Percentiles rank a stretch among this genome's conserved stretches.
Evolutionary conservation across 2,113 vertebrate species (phyloP).

Genomic region (Actenoides lindsayi): DNA sequence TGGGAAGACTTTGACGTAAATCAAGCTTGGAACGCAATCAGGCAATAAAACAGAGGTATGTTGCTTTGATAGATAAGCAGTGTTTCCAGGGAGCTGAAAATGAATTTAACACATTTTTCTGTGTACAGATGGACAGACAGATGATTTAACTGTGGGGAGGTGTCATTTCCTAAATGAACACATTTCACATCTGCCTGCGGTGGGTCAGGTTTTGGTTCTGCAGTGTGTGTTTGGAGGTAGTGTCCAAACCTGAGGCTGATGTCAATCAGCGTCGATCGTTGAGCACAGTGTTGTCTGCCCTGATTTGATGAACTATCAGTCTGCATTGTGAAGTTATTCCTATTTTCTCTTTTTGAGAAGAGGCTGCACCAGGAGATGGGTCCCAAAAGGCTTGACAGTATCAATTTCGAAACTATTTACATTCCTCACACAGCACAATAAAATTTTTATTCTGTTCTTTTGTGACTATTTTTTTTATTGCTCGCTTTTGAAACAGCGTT

Average conservation of each 20-base stretch:
- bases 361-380: neutral
- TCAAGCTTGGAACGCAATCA: neutral
- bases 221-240: neutral
- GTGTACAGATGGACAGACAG: neutral
- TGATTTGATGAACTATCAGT: neutral
- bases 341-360: neutral
- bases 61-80: neutral
- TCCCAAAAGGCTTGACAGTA: slow-evolving; percentile 3
- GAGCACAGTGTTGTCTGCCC: neutral
- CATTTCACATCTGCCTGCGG: neutral
- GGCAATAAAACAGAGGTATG: neutral
- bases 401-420: slow-evolving; percentile 65
- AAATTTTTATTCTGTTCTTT: slow-evolving; percentile 68
- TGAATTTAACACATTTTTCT: neutral
- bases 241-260: neutral
- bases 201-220: neutral
- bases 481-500: slow-evolving; percentile 63
- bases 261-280: neutral
- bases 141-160: neutral
- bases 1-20: neutral
- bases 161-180: neutral
- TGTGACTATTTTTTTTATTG: slow-evolving; percentile 69
- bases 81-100: neutral
- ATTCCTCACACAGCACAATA: slow-evolving; percentile 61
- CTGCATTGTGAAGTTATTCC: neutral